Evolutionary conservation across 2,888 invertebrate species (phyloP).

Genomic region (Ochlodes sylvanus): DNA sequence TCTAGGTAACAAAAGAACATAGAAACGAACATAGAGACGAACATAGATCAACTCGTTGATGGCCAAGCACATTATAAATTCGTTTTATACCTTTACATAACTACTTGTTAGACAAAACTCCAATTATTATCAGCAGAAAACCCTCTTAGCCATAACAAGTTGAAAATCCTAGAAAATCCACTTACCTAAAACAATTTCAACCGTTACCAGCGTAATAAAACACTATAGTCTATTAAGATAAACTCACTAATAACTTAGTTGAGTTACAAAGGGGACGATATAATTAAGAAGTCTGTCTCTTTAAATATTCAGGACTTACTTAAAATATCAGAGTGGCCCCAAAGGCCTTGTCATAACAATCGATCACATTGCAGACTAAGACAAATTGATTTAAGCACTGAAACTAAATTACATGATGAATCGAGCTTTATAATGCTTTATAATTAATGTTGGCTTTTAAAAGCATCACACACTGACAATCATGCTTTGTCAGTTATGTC

Average conservation of each 20-base stretch:
- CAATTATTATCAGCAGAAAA: too few relatives aligned
- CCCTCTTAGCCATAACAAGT: background rate
- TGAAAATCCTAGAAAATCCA: background rate
- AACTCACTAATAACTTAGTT: slow-evolving; percentile 20
- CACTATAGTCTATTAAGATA: background rate
- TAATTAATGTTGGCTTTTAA: slow-evolving; percentile 2
- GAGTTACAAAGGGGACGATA: slow-evolving; percentile 18
- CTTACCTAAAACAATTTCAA: slow-evolving; percentile 4
- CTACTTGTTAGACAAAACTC: too few relatives aligned
- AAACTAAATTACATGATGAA: slow-evolving; percentile 25
- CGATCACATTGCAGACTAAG: slow-evolving; percentile 32
- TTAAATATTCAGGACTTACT: slow-evolving; percentile 25
- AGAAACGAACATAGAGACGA: too few relatives aligned
- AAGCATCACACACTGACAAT: background rate
- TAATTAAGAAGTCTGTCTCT: slow-evolving; percentile 31
- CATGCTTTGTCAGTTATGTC: background rate
- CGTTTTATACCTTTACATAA: too few relatives aligned
- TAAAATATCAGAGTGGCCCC: slow-evolving; percentile 21
- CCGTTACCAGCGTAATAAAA: background rate
- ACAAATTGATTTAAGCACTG: slow-evolving; percentile 29
- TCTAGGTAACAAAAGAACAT: too few relatives aligned
- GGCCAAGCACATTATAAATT: too few relatives aligned
- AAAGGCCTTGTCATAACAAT: slow-evolving; percentile 20
- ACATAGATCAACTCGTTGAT: too few relatives aligned
- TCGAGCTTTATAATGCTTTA: slow-evolving; percentile 4